Evolutionary conservation across 2,797 vertebrate species (phyloP), one percentile per base, ranked within the genome.

Genomic region (Sebastes nivosus): DNA sequence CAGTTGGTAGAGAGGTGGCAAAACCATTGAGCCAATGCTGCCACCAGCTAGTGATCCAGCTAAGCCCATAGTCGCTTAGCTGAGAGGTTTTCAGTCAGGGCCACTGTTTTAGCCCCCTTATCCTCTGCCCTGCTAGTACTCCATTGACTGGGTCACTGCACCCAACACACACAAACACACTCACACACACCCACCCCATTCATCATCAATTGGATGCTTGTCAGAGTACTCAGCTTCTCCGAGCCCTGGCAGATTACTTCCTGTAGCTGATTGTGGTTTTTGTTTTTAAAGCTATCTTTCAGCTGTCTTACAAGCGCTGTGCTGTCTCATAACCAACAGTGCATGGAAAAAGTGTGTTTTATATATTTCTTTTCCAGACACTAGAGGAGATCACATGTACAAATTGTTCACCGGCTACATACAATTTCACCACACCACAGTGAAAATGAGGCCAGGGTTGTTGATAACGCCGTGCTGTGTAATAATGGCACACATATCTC

Each of bases 141-240:
- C 46, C 24, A 69, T 54, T 78, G 65, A 77, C 69, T 55, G 32
- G 72, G 70, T 81, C 67, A 83, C 12, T 6, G 10, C 63, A 79
- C 60, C 3, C 46, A 74, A 20, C 46, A 50, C n/a, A 27, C 52
- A 60, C 25, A 61, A 18, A 81, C 29, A 46, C 36, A 36, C 59
- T 67, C 59, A 67, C 5, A 58, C 13, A 57, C 18, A 7, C 34
- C 63, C 24, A n/a, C 18, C 24, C 46, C 75, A 87, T 86, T 81
- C 71, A 83, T 90, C 79, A 80, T 74, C 52, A 38, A 38, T 65
- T 63, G 12, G n/a, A 34, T 52, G 73, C 71, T 77, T 86, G 86
- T 81, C 78, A 74, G 59, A 42, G 13, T 64, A 24, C 65, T 82
- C 52, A 20, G 38, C 70, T 72, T 74, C 76, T 73, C 2, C 1